Base-by-base conservation (phyloP, 2,113 vertebrate species). In the Maccullochella peelii region DNA sequence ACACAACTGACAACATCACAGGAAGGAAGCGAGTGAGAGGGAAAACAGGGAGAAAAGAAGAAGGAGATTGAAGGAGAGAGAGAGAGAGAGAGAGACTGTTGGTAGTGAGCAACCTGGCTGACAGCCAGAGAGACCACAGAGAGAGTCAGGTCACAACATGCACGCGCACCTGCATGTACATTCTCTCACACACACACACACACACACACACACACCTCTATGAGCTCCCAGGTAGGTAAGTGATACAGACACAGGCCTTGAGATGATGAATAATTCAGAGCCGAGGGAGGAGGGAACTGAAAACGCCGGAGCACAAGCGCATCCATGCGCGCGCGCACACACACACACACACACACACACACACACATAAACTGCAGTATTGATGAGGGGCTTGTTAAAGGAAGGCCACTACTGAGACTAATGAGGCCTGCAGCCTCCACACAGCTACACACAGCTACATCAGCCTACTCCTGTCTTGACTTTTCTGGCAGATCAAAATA, bases 181-280 rank as follows among this genome's bases (percentile, higher is more conserved):
- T 8, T 15, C 52, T 44, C 66, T 67, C 80, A 63, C 61, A 61
- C 61, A 59, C 16, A n/a, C 63, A 58, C 61, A 73, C 59, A 77
- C 40, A 82, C 33, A 74, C n/a, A 49, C 63, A 79, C 61, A 2
- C 68, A 84, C 70, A 47, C 38, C 14, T 33, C 38, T 30, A 23
- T 54, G 52, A 71, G 65, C 79, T 90, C 80, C 79, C 85, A 88
- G 84, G 88, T 84, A 89, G 93, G 93, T 92, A 95, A 96, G 89
- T 88, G 92, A 96, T 93, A 94, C 92, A 70, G 82, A 93, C 86
- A 84, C 89, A 87, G 94, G 87, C 88, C 81, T 83, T 42, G 38
- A 14, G 85, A 93, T 95, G 68, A 94, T 99, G 65, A 96, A 99
- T 99, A 96, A 99, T 99, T 98, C 63, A 99, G 92, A 73, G 42